Conservation (phyloP, 2,797 vertebrate genomes). For the Iguana delicatissima region DNA sequence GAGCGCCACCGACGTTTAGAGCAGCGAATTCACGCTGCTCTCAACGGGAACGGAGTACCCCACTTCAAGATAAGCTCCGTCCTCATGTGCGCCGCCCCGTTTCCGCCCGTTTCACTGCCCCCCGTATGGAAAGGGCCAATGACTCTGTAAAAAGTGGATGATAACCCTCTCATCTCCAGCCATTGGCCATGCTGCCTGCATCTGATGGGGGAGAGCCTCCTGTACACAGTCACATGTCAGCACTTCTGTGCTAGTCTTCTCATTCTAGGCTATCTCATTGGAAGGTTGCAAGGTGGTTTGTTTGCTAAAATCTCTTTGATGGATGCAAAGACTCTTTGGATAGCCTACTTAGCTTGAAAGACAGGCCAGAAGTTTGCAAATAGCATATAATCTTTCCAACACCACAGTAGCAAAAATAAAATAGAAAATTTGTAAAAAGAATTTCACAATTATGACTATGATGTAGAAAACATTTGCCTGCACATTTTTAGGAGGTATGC, state of each 20-base stretch:
- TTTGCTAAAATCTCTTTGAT: too few species aligned
- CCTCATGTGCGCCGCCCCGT: too few species aligned
- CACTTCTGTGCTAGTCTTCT: too few species aligned
- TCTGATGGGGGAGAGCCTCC: too few species aligned
- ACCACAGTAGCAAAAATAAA: constrained; percentile 22
- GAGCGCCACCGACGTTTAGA: too few species aligned
- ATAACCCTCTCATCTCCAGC: too few species aligned
- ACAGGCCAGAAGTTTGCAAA: neutral
- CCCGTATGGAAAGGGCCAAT: too few species aligned
- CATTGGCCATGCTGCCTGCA: neutral
- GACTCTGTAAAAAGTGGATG: neutral
- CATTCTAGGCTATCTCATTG: neutral
- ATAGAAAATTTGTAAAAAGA: constrained; percentile 36
- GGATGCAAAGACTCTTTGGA: neutral
- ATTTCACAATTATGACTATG: constrained; percentile 41
- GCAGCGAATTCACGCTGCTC: too few species aligned
- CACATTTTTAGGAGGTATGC: constrained; percentile 50
- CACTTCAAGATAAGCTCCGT: too few species aligned
- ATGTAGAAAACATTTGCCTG: neutral
- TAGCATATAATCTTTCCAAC: neutral
- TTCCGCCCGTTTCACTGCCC: too few species aligned
- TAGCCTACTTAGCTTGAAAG: neutral
- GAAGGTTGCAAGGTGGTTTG: neutral
- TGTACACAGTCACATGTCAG: too few species aligned
- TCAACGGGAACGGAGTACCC: too few species aligned